Evolutionary conservation across 2,113 vertebrate genomes (phyloP).

Genomic region (Tragelaphus imberbis): DNA sequence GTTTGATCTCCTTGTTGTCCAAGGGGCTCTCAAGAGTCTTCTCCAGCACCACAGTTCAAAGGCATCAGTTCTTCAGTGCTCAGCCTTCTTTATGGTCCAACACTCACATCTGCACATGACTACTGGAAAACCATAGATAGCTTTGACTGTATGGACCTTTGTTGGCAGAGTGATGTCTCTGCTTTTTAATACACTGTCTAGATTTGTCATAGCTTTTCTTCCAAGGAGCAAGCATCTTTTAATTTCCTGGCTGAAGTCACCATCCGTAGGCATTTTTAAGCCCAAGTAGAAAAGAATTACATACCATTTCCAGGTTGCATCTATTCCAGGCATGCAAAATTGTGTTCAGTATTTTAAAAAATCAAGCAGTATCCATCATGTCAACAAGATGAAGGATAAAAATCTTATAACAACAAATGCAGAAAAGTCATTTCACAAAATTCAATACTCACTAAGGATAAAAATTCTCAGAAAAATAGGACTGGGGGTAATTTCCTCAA

Average conservation of each 20-base stretch:
- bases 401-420: background rate
- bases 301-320: background rate
- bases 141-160: background rate
- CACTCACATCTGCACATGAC: background rate
- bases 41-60: background rate
- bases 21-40: background rate
- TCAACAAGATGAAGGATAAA: background rate
- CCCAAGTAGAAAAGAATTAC: background rate
- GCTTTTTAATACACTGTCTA: background rate
- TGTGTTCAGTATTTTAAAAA: background rate
- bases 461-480: background rate
- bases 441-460: background rate
- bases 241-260: background rate
- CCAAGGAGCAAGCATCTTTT: background rate
- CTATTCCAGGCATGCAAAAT: background rate
- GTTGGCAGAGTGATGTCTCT: background rate
- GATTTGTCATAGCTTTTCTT: background rate
- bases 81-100: background rate
- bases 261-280: background rate
- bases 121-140: background rate
- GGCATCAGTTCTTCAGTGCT: background rate
- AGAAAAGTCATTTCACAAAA: background rate
- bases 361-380: background rate
- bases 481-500: background rate
- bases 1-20: background rate